Percentiles rank a stretch among this genome's conserved stretches.
These are phyloP conservation scores for Hanleya hanleyi DNA, from an alignment of 2,888 invertebrate genomes.

Conservation along the genomic window DNA sequence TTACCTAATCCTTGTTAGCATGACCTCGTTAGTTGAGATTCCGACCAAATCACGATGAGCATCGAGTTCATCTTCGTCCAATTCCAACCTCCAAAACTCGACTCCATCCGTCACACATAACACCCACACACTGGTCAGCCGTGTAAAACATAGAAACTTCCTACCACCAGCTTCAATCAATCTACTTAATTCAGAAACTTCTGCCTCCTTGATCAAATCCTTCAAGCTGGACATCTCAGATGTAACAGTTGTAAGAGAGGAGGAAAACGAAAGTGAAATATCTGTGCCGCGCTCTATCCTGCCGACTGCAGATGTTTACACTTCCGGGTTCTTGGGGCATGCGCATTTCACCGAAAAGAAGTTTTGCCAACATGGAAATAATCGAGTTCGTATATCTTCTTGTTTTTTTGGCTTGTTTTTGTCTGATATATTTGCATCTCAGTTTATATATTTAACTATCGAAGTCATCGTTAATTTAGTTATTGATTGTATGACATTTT, in stretches of 20 bases:
- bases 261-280: background rate
- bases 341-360: background rate
- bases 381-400: too few relatives aligned
- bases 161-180: slow-evolving; percentile 45
- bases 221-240: slow-evolving; percentile 32
- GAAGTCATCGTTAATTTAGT: too few relatives aligned
- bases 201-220: slow-evolving; percentile 43
- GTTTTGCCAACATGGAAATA: slow-evolving; percentile 9
- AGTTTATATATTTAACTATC: too few relatives aligned
- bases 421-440: too few relatives aligned
- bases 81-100: slow-evolving; percentile 57
- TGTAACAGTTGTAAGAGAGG: background rate
- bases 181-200: slow-evolving; percentile 48
- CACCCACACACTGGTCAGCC: slow-evolving; percentile 43
- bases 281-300: too few relatives aligned
- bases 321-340: background rate
- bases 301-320: too few relatives aligned
- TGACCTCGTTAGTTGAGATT: slow-evolving; percentile 49
- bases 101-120: slow-evolving; percentile 59
- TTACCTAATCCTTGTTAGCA: slow-evolving; percentile 58
- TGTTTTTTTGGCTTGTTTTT: too few relatives aligned
- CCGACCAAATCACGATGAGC: slow-evolving; percentile 54
- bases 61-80: slow-evolving; percentile 59
- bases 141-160: slow-evolving; percentile 60
- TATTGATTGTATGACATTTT: too few relatives aligned